These are phyloP conservation scores for Microcaecilia unicolor DNA, from an alignment of 2,797 vertebrate species.

Conservation along the genomic window DNA sequence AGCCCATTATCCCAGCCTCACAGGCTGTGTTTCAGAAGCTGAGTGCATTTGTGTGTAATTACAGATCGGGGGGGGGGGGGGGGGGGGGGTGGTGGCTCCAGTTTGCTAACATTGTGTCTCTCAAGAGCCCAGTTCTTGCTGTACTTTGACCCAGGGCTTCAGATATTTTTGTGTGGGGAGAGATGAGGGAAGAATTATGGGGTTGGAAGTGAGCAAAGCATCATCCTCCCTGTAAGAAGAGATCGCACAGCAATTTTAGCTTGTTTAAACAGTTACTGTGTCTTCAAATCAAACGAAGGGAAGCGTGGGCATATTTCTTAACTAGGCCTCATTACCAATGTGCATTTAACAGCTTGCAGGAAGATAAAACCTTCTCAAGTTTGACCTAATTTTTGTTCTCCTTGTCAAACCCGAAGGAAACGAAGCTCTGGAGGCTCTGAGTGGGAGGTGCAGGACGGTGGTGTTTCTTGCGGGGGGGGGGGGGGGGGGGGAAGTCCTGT, in stretches of 20 bases:
- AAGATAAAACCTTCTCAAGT: slow-evolving; percentile 58
- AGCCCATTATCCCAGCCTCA: background rate
- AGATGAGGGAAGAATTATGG: too few relatives aligned
- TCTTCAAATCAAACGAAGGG: slow-evolving; percentile 23
- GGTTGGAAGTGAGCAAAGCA: slow-evolving; percentile 9
- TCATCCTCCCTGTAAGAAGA: slow-evolving; percentile 15
- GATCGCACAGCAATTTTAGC: too few relatives aligned
- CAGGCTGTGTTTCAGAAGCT: background rate
- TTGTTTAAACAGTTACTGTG: slow-evolving; percentile 30
- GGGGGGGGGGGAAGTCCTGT: too few relatives aligned
- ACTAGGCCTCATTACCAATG: slow-evolving; percentile 54
- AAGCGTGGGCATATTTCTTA: slow-evolving; percentile 42
- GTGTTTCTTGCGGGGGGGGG: slow-evolving; percentile 43
- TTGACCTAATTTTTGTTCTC: slow-evolving; percentile 59
- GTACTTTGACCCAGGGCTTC: slow-evolving; percentile 19
- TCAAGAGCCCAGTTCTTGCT: background rate
- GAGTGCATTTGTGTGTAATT: background rate
- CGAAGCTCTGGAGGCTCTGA: slow-evolving; percentile 49
- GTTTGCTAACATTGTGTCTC: background rate
- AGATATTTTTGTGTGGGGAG: background rate
- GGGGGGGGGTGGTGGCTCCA: too few relatives aligned
- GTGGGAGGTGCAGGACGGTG: slow-evolving; percentile 50
- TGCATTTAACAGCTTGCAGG: slow-evolving; percentile 49
- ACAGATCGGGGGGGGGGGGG: background rate
- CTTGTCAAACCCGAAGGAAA: slow-evolving; percentile 54